Evolutionary conservation across 2,797 vertebrate species (phyloP).

Genomic region (Okamejei kenojei): DNA sequence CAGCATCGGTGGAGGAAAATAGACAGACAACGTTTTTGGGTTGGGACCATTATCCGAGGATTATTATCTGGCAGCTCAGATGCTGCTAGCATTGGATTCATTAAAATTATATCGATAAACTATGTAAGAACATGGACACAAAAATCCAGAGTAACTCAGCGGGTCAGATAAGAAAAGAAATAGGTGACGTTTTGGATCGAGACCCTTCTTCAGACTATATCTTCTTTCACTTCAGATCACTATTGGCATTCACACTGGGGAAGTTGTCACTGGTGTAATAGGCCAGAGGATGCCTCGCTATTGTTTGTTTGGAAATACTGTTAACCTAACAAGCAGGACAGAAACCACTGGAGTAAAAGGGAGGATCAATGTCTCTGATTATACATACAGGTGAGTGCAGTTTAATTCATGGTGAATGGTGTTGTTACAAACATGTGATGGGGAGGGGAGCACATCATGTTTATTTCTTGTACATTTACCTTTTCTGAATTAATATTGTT

Average conservation of each 20-base stretch:
- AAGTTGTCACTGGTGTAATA: slow-evolving; percentile 97
- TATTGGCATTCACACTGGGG: slow-evolving; percentile 94
- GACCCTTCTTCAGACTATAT: background rate
- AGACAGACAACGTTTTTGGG: no score
- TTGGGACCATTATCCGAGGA: no score
- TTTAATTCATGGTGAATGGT: background rate
- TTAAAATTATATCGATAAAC: background rate
- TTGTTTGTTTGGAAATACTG: slow-evolving; percentile 95
- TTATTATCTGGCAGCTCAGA: background rate
- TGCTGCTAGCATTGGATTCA: background rate
- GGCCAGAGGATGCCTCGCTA: slow-evolving; percentile 97
- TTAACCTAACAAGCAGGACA: slow-evolving; percentile 96
- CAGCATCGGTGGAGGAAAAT: no score
- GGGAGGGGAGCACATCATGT: background rate
- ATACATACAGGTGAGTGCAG: slow-evolving; percentile 78
- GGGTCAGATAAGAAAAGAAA: no score
- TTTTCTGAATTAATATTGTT: background rate
- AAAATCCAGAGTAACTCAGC: no score
- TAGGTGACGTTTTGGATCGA: no score
- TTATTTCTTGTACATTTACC: background rate
- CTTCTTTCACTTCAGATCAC: slow-evolving; percentile 72
- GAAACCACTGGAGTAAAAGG: slow-evolving; percentile 96
- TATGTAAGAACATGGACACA: no score
- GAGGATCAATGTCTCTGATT: slow-evolving; percentile 91
- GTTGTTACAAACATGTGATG: background rate